Conservation (phyloP, 2,113 vertebrate species). For the Megalops atlanticus region DNA sequence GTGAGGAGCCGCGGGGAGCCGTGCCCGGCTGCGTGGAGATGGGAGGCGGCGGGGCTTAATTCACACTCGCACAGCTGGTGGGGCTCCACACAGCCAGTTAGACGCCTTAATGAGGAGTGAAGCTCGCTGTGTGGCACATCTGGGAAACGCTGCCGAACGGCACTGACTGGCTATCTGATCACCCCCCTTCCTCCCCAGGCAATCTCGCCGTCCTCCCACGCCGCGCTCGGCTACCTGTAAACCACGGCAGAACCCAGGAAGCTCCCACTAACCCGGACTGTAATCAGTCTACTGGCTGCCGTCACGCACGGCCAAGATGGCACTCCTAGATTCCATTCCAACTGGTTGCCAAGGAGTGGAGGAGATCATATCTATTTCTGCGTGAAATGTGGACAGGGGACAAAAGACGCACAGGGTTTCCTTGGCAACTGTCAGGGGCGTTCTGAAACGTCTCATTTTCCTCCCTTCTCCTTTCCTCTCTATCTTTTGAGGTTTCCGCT, state of each 20-base stretch:
- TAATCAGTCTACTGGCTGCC: not conserved
- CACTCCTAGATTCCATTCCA: constrained; percentile 38
- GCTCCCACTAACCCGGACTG: constrained; percentile 17
- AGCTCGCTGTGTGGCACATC: not conserved
- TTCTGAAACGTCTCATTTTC: constrained; percentile 36
- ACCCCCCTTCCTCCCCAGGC: not conserved
- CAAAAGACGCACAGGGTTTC: constrained; percentile 46
- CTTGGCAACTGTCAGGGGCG: constrained; percentile 52
- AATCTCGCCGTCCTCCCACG: too few relatives aligned
- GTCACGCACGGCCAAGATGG: constrained; percentile 27
- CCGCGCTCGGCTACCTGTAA: too few relatives aligned
- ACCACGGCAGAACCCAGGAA: not conserved
- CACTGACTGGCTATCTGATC: not conserved
- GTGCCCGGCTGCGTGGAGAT: not conserved
- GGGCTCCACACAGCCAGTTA: not conserved
- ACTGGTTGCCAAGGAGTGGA: not conserved
- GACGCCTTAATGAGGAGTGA: not conserved
- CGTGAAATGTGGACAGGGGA: constrained; percentile 29
- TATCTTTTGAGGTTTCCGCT: constrained; percentile 22
- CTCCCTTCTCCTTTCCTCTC: constrained; percentile 6
- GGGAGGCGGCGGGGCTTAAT: not conserved
- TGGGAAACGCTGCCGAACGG: not conserved
- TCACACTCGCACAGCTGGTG: not conserved
- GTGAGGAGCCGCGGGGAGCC: not conserved
- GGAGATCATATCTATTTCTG: constrained; percentile 47